Percentiles rank a stretch among this genome's conserved stretches.
Conservation (phyloP, 2,888 invertebrate genomes). For the Julus scandinavius region DNA sequence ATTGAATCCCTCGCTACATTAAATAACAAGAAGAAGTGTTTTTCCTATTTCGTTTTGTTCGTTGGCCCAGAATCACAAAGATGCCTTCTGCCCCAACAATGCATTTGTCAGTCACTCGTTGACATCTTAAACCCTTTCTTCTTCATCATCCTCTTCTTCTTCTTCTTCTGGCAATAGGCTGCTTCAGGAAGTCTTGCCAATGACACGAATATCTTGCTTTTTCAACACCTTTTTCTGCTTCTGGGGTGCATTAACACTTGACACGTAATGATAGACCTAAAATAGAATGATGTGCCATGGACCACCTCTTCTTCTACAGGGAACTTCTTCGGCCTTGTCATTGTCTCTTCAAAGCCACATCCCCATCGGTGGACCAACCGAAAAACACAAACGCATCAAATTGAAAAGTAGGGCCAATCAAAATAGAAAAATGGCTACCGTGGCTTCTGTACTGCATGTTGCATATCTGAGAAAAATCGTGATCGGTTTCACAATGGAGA, state of each 20-base stretch:
- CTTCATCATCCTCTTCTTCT: no score
- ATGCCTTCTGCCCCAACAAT: not conserved
- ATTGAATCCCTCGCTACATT: no score
- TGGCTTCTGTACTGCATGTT: no score
- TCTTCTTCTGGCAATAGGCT: not conserved
- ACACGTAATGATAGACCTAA: constrained; percentile 22
- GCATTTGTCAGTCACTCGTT: constrained; percentile 34
- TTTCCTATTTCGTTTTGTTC: no score
- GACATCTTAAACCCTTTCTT: constrained; percentile 26
- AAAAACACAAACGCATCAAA: no score
- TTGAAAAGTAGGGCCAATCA: constrained; percentile 28
- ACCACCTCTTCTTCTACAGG: not conserved
- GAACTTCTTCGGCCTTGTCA: not conserved
- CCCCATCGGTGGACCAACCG: not conserved
- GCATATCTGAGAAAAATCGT: no score
- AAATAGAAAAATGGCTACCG: not conserved
- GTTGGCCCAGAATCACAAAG: no score
- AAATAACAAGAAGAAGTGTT: no score
- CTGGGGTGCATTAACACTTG: constrained; percentile 13
- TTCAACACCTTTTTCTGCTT: constrained; percentile 4
- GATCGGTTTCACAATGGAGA: not conserved
- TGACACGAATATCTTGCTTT: constrained; percentile 28
- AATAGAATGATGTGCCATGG: constrained; percentile 30
- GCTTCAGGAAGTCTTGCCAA: not conserved
- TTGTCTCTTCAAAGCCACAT: not conserved